Conservation (phyloP, 2,113 vertebrate species). For the Pheucticus melanocephalus region DNA sequence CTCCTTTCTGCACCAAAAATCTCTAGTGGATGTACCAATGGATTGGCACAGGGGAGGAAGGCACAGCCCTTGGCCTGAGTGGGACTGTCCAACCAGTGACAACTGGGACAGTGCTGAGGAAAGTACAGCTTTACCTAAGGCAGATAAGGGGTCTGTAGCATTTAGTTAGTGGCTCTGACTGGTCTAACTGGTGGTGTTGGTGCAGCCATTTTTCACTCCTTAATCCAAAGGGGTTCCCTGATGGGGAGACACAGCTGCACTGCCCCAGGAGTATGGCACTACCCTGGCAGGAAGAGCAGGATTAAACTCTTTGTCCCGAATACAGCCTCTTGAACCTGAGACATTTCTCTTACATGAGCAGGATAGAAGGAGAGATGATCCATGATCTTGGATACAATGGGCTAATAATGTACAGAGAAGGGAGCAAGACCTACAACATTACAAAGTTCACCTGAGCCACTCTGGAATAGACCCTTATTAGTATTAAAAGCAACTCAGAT, state of each 20-base stretch:
- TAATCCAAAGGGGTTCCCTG: background rate
- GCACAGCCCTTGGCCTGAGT: background rate
- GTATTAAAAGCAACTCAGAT: background rate
- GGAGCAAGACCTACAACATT: background rate
- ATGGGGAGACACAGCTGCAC: fast-evolving
- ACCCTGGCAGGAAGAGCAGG: background rate
- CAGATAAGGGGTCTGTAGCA: background rate
- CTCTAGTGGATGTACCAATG: background rate
- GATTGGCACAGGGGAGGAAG: background rate
- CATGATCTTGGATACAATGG: background rate
- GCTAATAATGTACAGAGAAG: background rate
- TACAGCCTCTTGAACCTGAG: background rate
- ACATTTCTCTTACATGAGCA: background rate
- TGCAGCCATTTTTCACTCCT: background rate
- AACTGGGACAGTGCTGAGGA: background rate
- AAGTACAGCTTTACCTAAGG: background rate
- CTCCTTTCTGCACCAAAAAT: background rate
- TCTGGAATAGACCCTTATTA: background rate
- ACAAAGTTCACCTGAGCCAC: background rate
- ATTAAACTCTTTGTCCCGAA: background rate
- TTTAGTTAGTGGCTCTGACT: background rate
- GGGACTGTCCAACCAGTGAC: background rate
- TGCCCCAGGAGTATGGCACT: fast-evolving
- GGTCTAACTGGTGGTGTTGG: background rate
- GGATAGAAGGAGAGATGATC: background rate